Conservation (phyloP, 2,113 vertebrate genomes). For the Heliornis fulica region DNA sequence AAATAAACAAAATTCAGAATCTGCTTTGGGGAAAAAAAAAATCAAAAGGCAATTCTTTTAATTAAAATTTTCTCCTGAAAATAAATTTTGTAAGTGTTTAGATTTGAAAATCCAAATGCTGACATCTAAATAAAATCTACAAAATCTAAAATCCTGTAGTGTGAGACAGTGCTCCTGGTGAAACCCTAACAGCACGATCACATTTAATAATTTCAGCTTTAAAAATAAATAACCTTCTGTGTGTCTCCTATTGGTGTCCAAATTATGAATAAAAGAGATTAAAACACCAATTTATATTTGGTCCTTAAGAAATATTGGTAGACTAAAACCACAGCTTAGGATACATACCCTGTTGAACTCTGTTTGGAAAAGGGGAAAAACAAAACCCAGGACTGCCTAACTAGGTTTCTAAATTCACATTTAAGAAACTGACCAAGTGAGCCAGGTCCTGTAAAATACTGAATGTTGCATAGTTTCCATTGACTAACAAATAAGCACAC, state of each 20-base stretch:
- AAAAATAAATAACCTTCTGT: not conserved
- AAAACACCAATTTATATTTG: not conserved
- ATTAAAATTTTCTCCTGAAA: not conserved
- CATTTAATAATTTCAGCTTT: not conserved
- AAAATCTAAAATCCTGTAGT: not conserved
- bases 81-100: not conserved
- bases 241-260: not conserved
- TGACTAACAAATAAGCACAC: not conserved
- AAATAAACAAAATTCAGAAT: not conserved
- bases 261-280: not conserved
- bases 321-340: not conserved
- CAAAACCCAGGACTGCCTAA: not conserved
- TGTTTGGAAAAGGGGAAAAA: not conserved
- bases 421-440: not conserved
- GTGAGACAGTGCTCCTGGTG: not conserved
- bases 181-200: not conserved
- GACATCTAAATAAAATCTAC: not conserved
- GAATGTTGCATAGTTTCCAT: not conserved
- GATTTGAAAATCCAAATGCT: not conserved
- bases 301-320: not conserved
- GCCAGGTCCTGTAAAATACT: not conserved
- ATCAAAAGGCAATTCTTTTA: not conserved
- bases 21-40: not conserved
- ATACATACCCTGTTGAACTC: not conserved
- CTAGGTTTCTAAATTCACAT: not conserved